Percentiles rank a stretch among this genome's conserved stretches.
These are phyloP conservation scores for Galagoides demidoff DNA, from an alignment of 2,797 vertebrate genomes.

Conservation along the genomic window DNA sequence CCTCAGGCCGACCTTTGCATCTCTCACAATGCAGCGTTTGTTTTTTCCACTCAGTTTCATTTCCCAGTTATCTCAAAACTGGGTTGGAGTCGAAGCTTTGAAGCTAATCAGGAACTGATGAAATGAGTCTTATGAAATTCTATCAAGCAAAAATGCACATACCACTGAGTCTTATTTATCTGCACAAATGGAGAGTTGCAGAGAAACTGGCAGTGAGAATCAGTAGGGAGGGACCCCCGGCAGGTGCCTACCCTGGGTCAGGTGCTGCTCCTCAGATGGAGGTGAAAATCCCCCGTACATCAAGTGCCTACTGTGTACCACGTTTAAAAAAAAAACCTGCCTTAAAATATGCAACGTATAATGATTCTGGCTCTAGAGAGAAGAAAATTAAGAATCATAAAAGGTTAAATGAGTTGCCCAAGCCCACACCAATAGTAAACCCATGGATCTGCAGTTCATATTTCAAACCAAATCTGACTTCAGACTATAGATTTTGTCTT, in stretches of 20 bases:
- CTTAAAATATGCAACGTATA: not conserved
- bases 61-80: conserved; percentile 76
- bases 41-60: conserved; percentile 80
- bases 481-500: not conserved
- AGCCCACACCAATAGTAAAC: not conserved
- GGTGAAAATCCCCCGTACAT: not conserved
- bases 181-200: conserved; percentile 30
- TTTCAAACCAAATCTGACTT: conserved; percentile 21
- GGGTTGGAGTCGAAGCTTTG: conserved; percentile 67
- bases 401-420: not conserved
- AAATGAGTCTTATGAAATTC: conserved; percentile 70
- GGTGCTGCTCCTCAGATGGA: not conserved
- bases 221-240: conserved; percentile 22
- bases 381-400: conserved; percentile 17
- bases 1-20: conserved; percentile 75
- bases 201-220: conserved; percentile 30
- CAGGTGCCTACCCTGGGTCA: not conserved
- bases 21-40: conserved; percentile 66
- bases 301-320: not conserved
- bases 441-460: not conserved
- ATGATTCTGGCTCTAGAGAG: not conserved
- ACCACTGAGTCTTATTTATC: conserved; percentile 42
- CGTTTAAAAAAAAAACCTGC: not conserved
- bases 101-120: conserved; percentile 74
- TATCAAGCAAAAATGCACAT: conserved; percentile 65